Base-by-base conservation (phyloP, 2,113 vertebrate genomes). In the Ochotona princeps region DNA sequence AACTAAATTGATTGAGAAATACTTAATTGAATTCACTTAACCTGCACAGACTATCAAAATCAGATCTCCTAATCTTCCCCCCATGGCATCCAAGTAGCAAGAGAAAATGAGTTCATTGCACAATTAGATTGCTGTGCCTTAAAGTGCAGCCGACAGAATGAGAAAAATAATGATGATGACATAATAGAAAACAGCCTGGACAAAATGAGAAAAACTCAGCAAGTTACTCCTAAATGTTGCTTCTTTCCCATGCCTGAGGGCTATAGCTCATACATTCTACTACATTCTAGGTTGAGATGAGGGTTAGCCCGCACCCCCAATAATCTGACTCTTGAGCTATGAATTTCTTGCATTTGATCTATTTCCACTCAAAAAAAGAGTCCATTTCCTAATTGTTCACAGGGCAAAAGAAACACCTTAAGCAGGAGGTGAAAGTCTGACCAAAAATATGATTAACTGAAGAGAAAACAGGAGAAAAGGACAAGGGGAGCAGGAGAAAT, bases 391-490 rank as follows among this genome's bases (percentile, higher is more conserved):
- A 21, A 78, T 7, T 13, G 47, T 32, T 83, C 17, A 63, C 49
- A 86, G 8, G 14, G 21, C 38, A 66, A 89, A 82, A 49, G 18
- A 83, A 91, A 79, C 12, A 57, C 14, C 5, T 92, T 92, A 69
- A 78, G 67, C 12, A 76, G 8, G 26, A 51, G 23, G 11, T 32
- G 51, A 65, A 83, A 49, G 4, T 70, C 26, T 14, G 2, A 4
- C 0, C 49, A 21, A 81, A 38, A 83, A 69, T 51, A 69, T 6
- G 13, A 80, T 35, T n/a, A 57, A 10, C 54, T 35, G 11, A 38
- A 79, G 20, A 83, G 18, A 30, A 32, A 57, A 57, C 18, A 17
- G 54, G 49, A 74, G 4, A 26, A 15, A 10, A 32, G 0, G 12
- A 63, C 70, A 92, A 35, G 11, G 67, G 2, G 23, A 18, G 54